These are phyloP conservation scores for Philotrypesis tridentata DNA, from an alignment of 1,140 invertebrate species.

Conservation along the genomic window DNA sequence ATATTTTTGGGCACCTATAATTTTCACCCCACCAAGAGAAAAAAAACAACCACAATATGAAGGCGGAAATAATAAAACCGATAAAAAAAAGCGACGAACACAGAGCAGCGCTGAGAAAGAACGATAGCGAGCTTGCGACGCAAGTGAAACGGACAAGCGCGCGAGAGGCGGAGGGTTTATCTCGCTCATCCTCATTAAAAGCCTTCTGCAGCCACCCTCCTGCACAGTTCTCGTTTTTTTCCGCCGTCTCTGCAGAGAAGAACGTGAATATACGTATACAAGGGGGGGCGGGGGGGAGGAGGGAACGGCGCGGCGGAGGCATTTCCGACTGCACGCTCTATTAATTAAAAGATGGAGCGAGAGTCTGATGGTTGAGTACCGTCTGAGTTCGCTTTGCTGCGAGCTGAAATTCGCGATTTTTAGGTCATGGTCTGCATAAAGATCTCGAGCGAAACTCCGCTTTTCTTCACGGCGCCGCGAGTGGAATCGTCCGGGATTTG, in stretches of 20 bases:
- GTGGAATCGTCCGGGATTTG: slow-evolving; percentile 1
- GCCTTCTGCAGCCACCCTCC: slow-evolving; percentile 52
- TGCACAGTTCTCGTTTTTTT: background rate
- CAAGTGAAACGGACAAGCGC: background rate
- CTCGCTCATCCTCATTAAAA: slow-evolving; percentile 68
- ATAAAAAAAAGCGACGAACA: background rate
- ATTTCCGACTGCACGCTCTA: slow-evolving; percentile 52
- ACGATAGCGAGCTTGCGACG: background rate
- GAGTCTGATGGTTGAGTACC: background rate
- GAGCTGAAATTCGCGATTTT: slow-evolving; percentile 6
- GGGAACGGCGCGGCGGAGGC: background rate
- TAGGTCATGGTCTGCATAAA: background rate
- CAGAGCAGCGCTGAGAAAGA: background rate
- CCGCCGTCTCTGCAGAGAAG: background rate
- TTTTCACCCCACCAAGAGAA: background rate
- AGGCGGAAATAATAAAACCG: background rate
- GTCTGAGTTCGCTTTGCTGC: background rate
- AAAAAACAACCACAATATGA: background rate
- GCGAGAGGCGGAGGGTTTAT: slow-evolving; percentile 54
- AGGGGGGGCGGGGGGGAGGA: background rate
- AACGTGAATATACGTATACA: background rate
- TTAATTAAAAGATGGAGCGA: slow-evolving; percentile 59
- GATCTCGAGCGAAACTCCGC: background rate
- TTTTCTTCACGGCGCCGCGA: background rate
- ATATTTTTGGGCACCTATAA: too few species aligned